A percentile compares a stretch with the other conserved stretches of the same genome.
phyloP scores from a whole-genome alignment of 2,888 invertebrate species.

The Eremobia ochroleuca region DNA sequence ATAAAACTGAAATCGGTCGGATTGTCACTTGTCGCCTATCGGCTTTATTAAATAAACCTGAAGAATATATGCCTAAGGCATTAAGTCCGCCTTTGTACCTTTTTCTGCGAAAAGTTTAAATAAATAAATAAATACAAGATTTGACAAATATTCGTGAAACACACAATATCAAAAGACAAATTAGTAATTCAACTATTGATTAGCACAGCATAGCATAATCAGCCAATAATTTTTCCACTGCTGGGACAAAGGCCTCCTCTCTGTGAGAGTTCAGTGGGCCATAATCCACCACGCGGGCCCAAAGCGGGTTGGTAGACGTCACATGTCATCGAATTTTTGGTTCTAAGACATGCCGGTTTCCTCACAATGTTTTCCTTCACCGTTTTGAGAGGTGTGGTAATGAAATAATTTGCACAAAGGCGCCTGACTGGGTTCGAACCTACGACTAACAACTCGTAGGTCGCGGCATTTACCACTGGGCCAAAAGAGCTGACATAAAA shows the following conservation, averaged over 20 bases:
- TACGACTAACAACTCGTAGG: too few species aligned
- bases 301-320: too few species aligned
- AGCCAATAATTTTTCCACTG: background rate
- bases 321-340: too few species aligned
- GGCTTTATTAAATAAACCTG: background rate
- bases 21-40: background rate
- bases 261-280: background rate
- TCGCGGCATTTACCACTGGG: too few species aligned
- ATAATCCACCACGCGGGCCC: background rate
- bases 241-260: background rate
- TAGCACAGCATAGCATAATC: background rate
- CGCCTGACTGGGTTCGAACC: background rate
- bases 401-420: background rate
- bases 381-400: background rate
- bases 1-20: background rate
- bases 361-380: background rate
- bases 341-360: too few species aligned
- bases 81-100: too few species aligned
- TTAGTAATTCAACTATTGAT: background rate
- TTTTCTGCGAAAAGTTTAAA: too few species aligned
- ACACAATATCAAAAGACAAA: background rate
- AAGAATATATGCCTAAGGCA: too few species aligned
- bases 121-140: too few species aligned
- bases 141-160: too few species aligned
- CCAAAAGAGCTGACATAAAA: background rate